These are phyloP conservation scores for Podilymbus podiceps DNA, from an alignment of 2,113 vertebrate genomes.

Conservation along the genomic window DNA sequence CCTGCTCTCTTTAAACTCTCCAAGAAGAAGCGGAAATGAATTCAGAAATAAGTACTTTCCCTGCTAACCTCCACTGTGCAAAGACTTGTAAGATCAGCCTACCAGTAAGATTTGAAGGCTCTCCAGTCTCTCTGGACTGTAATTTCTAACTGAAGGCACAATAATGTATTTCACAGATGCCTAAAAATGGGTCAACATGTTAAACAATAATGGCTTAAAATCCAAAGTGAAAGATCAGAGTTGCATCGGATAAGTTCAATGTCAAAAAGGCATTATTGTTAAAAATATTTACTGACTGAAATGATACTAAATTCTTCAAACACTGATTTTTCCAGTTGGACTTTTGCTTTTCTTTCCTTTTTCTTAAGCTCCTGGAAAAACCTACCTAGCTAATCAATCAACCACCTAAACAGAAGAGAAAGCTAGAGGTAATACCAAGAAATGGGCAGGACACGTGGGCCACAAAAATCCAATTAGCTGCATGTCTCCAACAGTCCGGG, in stretches of 20 bases:
- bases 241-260: background rate
- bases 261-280: background rate
- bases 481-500: background rate
- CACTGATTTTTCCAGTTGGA: background rate
- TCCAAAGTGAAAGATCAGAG: background rate
- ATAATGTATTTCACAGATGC: constrained; percentile 18
- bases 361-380: background rate
- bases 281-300: background rate
- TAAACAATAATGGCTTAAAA: background rate
- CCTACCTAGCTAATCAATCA: background rate
- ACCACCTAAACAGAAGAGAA: background rate
- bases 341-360: background rate
- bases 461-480: constrained; percentile 14
- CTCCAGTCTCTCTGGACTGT: constrained; percentile 1
- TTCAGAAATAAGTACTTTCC: constrained; percentile 1
- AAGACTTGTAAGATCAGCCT: background rate
- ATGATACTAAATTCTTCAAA: background rate
- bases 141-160: constrained; percentile 9
- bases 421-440: background rate
- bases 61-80: background rate
- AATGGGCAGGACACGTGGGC: background rate
- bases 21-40: background rate
- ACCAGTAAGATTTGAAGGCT: background rate
- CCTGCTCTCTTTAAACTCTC: background rate
- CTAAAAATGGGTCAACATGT: background rate